Evolutionary conservation across 2,888 invertebrate species (phyloP).

Genomic region (Formica aserva): DNA sequence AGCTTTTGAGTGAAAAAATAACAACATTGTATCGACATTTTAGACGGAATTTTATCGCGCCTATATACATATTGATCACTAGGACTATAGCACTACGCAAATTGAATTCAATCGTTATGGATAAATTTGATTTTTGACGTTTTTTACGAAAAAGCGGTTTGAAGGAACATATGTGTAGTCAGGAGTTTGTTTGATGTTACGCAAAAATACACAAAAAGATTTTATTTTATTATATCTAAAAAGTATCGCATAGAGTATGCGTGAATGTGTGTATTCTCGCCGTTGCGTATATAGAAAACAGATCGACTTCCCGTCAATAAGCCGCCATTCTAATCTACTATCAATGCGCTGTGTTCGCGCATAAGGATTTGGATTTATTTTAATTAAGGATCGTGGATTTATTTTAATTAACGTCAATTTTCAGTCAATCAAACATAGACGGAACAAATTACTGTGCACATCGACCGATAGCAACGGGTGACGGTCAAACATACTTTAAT

Average conservation of each 20-base stretch:
- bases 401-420: slow-evolving; percentile 38
- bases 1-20: slow-evolving; percentile 31
- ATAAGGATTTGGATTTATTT: slow-evolving; percentile 44
- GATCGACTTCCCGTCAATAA: slow-evolving; percentile 47
- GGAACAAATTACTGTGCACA: neutral
- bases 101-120: slow-evolving; percentile 46
- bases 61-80: slow-evolving; percentile 45
- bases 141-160: slow-evolving; percentile 27
- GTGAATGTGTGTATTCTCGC: neutral
- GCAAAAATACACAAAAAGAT: slow-evolving; percentile 44
- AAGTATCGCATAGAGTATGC: neutral
- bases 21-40: slow-evolving; percentile 28
- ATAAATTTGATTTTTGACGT: slow-evolving; percentile 48
- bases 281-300: slow-evolving; percentile 15
- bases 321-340: slow-evolving; percentile 22
- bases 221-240: slow-evolving; percentile 26
- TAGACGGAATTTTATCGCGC: slow-evolving; percentile 30
- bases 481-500: slow-evolving; percentile 22
- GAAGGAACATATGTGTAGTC: slow-evolving; percentile 9
- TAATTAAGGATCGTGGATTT: slow-evolving; percentile 36
- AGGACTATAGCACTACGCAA: slow-evolving; percentile 40
- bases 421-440: slow-evolving; percentile 17
- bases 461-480: neutral
- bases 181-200: slow-evolving; percentile 31
- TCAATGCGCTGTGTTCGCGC: neutral